Percentiles rank a stretch among this genome's conserved stretches.
These are phyloP conservation scores for Eptatretus atami DNA, from an alignment of 2,797 vertebrate species.

Conservation along the genomic window DNA sequence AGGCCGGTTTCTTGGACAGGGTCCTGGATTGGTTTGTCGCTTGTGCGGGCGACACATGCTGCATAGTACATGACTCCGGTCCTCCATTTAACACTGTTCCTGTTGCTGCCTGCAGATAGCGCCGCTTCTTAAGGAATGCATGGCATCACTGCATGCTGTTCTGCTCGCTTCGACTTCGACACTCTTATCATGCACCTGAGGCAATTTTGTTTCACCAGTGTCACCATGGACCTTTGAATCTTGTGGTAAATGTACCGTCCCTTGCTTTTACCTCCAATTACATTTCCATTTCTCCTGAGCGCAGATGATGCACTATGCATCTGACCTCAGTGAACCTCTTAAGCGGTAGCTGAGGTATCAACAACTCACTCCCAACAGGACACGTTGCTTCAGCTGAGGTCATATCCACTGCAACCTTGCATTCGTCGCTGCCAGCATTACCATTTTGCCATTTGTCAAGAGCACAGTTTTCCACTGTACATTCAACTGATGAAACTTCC, in stretches of 20 bases:
- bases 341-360: slow-evolving; percentile 1
- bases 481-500: neutral
- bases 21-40: slow-evolving; percentile 44
- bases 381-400: no score
- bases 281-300: neutral
- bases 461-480: neutral
- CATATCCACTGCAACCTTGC: neutral
- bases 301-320: neutral
- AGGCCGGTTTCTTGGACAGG: slow-evolving; percentile 29
- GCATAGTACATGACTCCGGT: slow-evolving; percentile 27
- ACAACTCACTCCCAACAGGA: neutral
- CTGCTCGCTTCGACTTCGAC: slow-evolving; percentile 17
- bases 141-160: slow-evolving; percentile 93
- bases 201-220: neutral
- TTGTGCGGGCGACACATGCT: neutral
- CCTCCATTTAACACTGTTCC: slow-evolving; percentile 51
- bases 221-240: neutral
- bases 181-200: neutral
- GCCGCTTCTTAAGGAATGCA: slow-evolving; percentile 96
- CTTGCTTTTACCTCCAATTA: neutral
- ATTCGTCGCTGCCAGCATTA: neutral
- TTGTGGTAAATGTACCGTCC: neutral
- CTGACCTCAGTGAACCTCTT: neutral
- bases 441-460: neutral
- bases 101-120: slow-evolving; percentile 61